Evolutionary conservation across 2,113 vertebrate genomes (phyloP), one percentile per base, ranked within the genome.

Genomic region (Proteles cristata): DNA sequence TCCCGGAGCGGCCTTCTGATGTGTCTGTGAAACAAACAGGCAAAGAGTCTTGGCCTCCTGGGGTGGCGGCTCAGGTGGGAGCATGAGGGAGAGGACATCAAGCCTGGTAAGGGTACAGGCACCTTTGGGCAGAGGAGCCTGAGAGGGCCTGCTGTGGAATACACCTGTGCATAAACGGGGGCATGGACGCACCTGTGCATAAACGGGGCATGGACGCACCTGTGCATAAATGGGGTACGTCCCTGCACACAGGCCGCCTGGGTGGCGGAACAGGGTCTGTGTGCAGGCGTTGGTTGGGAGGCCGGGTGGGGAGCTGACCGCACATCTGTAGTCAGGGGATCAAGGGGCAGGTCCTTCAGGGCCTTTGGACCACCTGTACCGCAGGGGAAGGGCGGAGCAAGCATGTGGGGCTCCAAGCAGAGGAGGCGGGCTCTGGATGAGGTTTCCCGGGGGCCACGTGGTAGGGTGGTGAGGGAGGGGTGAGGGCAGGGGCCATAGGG

Each of bases 321-420:
- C 11, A 19, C 19, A 14, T 50, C 43, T 28, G 23, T 16, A 31
- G 15, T 31, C 0, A 12, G 0, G 33, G 39, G 66, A 65, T 43
- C 35, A 25, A 12, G 50, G 58, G 23, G 21, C 9, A 11, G 10
- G 39, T 74, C 25, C 80, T 63, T 7, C 7, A 21, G 4, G 11
- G 33, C 25, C 85, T 28, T 10, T 39, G 25, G 66, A n/a, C 43
- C 76, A 0, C 4, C 68, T 9, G 19, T 25, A 19, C 17, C 21
- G 5, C 15, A 4, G 0, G 23, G 55, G 15, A 19, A 25, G 53
- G 33, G 31, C 0, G 0, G 61, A 25, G 0, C 0, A 17, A 8
- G 31, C 19, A 10, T 16, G 21, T 16, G 4, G 7, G 16, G 0
- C 80, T 68, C 76, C 21, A 11, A 63, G 31, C 31, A 6, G 23